These are phyloP conservation scores for Anas platyrhynchos DNA, from an alignment of 2,113 vertebrate genomes.

Conservation along the genomic window DNA sequence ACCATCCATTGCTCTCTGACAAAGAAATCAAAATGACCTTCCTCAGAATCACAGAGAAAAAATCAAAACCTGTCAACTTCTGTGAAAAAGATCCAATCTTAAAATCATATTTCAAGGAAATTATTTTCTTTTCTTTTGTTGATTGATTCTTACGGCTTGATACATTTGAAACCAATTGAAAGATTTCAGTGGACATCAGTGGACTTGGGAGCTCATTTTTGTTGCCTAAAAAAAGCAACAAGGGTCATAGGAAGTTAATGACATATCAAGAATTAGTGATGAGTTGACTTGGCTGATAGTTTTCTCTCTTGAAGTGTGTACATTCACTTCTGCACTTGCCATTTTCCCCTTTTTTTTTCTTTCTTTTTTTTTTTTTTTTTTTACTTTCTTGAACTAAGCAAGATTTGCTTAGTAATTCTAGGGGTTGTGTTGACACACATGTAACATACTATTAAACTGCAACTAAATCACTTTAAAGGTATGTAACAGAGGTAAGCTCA, in stretches of 20 bases:
- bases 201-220: not conserved
- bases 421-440: not conserved
- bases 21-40: constrained; percentile 25
- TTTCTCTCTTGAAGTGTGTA: not conserved
- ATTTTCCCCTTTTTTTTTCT: not conserved
- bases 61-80: not conserved
- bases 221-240: not conserved
- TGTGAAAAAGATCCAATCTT: not conserved
- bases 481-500: not conserved
- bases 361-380: not conserved
- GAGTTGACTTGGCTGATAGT: not conserved
- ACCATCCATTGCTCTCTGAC: not conserved
- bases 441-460: not conserved
- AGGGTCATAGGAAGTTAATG: not conserved
- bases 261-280: not conserved
- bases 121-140: not conserved
- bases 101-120: not conserved
- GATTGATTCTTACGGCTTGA: not conserved
- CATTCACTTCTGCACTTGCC: not conserved
- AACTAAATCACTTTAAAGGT: not conserved
- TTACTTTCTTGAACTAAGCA: not conserved
- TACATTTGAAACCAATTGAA: not conserved
- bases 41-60: constrained; percentile 3
- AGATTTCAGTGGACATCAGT: not conserved
- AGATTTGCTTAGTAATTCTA: not conserved